Percentiles rank a stretch among this genome's conserved stretches.
These are phyloP conservation scores for Mola mola DNA, from an alignment of 2,113 vertebrate species.

Conservation along the genomic window DNA sequence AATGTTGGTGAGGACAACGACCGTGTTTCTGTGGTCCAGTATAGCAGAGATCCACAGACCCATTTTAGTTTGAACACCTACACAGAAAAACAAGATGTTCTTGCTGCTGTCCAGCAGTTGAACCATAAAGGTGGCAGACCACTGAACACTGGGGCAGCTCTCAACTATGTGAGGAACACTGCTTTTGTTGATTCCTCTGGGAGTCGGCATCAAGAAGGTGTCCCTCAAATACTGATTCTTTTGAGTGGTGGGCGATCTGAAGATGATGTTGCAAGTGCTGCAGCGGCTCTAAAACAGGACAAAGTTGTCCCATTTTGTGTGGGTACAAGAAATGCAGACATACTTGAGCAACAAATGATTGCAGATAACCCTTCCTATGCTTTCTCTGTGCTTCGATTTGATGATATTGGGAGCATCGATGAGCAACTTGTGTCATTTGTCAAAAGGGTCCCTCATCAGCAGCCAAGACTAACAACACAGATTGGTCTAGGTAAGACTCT, in stretches of 20 bases:
- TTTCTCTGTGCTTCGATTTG: conserved; percentile 71
- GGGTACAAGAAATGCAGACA: conserved; percentile 80
- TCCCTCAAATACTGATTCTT: conserved; percentile 81
- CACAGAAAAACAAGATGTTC: conserved; percentile 65
- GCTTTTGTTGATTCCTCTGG: conserved; percentile 70
- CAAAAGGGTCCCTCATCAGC: conserved; percentile 76
- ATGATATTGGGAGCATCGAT: conserved; percentile 65
- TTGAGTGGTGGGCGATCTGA: conserved; percentile 76
- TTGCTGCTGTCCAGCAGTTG: conserved; percentile 65
- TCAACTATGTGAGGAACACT: conserved; percentile 71
- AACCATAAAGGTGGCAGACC: conserved; percentile 73
- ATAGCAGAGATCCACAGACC: conserved; percentile 69
- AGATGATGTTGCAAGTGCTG: conserved; percentile 75
- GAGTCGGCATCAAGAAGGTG: conserved; percentile 74
- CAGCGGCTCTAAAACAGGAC: conserved; percentile 69
- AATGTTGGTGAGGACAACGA: conserved; percentile 71
- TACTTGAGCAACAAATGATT: conserved; percentile 79
- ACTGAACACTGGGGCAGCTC: conserved; percentile 75
- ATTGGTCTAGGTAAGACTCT: conserved; percentile 70
- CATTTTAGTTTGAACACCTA: conserved; percentile 78
- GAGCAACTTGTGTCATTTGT: conserved; percentile 76
- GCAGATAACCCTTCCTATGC: conserved; percentile 76
- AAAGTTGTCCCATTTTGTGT: conserved; percentile 72
- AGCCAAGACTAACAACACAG: conserved; percentile 48
- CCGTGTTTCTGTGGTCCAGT: conserved; percentile 79